Conservation (phyloP, 1,140 invertebrate species). For the Grapholita molesta region DNA sequence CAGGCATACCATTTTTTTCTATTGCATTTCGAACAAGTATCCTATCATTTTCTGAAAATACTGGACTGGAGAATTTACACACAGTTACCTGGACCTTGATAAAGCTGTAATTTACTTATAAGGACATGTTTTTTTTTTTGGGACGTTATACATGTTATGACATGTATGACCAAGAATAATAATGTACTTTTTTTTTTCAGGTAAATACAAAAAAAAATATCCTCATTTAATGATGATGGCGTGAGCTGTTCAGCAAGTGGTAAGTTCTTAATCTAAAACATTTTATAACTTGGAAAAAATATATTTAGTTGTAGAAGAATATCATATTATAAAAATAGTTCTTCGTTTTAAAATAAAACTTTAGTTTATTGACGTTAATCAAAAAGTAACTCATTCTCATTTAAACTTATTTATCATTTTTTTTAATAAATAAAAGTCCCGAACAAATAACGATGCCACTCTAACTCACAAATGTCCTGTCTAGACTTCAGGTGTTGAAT, state of each 20-base stretch:
- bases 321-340: no score
- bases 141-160: no score
- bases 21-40: no score
- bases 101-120: not conserved
- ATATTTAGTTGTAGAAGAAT: no score
- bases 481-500: slow-evolving; percentile 54
- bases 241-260: not conserved
- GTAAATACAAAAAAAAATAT: not conserved
- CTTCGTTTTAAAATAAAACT: no score
- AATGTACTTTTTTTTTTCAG: not conserved
- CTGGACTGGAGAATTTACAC: no score
- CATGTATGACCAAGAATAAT: no score
- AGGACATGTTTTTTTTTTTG: not conserved
- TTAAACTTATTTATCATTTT: not conserved
- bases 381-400: not conserved
- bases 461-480: slow-evolving; percentile 37
- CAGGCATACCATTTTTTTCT: no score
- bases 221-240: not conserved
- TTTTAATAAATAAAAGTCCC: not conserved
- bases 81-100: no score
- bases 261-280: no score
- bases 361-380: not conserved
- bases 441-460: slow-evolving; percentile 31
- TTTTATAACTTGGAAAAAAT: no score
- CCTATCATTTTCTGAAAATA: no score